Conservation (phyloP, 2,888 invertebrate species). For the Orchesellides sinensis region DNA sequence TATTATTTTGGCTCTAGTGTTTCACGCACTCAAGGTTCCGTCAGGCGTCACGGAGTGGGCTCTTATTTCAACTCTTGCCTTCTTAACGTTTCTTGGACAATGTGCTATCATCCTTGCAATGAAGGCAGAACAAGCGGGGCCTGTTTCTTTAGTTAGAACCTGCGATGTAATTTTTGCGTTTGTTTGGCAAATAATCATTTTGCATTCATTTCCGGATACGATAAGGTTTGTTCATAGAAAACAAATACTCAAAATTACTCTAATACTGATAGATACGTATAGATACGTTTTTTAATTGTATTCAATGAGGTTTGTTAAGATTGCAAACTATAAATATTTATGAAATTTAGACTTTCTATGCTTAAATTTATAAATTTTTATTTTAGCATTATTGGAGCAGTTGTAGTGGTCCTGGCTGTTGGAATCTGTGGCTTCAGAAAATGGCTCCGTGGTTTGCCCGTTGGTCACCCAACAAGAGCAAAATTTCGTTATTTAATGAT, state of each 20-base stretch:
- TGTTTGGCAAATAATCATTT: slow-evolving; percentile 65
- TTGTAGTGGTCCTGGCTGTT: slow-evolving; percentile 68
- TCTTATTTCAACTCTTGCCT: slow-evolving; percentile 54
- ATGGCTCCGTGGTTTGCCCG: slow-evolving; percentile 66
- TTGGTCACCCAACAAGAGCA: slow-evolving; percentile 58
- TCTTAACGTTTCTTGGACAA: slow-evolving; percentile 69
- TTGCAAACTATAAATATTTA: not conserved
- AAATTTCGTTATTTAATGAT: slow-evolving; percentile 61
- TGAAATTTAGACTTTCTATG: not conserved
- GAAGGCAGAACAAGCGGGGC: slow-evolving; percentile 70
- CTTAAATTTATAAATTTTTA: not conserved
- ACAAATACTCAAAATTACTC: too few species aligned
- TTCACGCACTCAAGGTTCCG: slow-evolving; percentile 60
- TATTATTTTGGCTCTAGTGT: slow-evolving; percentile 47
- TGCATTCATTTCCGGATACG: slow-evolving; percentile 56
- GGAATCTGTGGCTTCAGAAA: slow-evolving; percentile 69
- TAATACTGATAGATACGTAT: not conserved
- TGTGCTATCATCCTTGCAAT: slow-evolving; percentile 69
- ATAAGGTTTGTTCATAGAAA: slow-evolving; percentile 65
- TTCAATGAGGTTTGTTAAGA: not conserved
- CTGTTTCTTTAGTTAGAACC: slow-evolving; percentile 60
- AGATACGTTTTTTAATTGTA: too few species aligned
- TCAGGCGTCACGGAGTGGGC: slow-evolving; percentile 48
- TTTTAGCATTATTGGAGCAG: slow-evolving; percentile 67
- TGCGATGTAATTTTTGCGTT: slow-evolving; percentile 65